Conservation (phyloP, 2,113 vertebrate species). For the Paracanthobrama guichenoti region DNA sequence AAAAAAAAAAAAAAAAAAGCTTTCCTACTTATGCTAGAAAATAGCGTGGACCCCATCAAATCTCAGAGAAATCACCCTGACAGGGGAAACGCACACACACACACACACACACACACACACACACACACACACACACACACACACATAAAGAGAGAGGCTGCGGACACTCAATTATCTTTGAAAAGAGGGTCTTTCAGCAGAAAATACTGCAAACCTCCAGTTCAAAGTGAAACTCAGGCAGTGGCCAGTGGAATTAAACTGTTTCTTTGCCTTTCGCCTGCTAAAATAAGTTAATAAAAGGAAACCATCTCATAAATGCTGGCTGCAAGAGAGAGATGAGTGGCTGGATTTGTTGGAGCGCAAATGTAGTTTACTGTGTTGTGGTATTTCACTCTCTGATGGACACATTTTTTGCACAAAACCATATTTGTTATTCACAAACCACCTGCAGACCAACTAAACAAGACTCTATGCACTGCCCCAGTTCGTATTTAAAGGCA, state of each 20-base stretch:
- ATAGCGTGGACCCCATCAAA: not conserved
- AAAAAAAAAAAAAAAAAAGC: not conserved
- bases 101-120: not conserved
- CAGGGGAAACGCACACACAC: not conserved
- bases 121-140: not conserved
- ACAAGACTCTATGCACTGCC: not conserved
- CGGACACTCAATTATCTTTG: constrained; percentile 39
- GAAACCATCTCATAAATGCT: not conserved
- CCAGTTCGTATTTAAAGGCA: not conserved
- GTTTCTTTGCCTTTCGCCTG: not conserved
- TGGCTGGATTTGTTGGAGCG: not conserved
- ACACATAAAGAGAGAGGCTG: constrained; percentile 25
- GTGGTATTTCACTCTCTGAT: not conserved
- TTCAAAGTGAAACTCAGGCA: constrained; percentile 1
- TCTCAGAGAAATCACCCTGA: constrained; percentile 11
- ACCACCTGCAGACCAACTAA: too few species aligned
- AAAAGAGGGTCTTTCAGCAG: constrained; percentile 25
- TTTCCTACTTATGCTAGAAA: not conserved
- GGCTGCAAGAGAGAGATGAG: not conserved
- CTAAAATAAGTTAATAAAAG: constrained; percentile 5
- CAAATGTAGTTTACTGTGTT: not conserved
- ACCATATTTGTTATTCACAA: not conserved
- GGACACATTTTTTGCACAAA: not conserved
- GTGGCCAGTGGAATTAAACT: constrained; percentile 4
- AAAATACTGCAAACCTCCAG: constrained; percentile 16